Percentiles rank a stretch among this genome's conserved stretches.
These are phyloP conservation scores for Microtus pennsylvanicus DNA, from an alignment of 2,113 vertebrate species.

Conservation along the genomic window DNA sequence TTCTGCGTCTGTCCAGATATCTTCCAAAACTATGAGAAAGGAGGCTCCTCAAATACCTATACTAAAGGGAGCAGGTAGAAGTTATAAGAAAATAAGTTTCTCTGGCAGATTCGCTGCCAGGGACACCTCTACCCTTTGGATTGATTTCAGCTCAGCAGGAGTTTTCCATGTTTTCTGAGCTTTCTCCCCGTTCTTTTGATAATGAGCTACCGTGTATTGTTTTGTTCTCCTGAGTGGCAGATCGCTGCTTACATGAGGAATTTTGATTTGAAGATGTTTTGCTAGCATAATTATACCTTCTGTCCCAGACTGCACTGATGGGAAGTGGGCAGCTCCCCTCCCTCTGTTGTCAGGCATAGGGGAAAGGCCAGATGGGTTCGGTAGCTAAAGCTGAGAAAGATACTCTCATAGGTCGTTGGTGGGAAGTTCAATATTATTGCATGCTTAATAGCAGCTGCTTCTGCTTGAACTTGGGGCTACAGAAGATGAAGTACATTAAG, in stretches of 20 bases:
- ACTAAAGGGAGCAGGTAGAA: conserved; percentile 11
- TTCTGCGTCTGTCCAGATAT: not conserved
- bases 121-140: conserved; percentile 41
- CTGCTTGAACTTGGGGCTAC: conserved; percentile 85
- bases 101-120: conserved; percentile 14
- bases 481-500: conserved; percentile 85
- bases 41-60: not conserved
- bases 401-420: conserved; percentile 78
- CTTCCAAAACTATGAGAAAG: conserved; percentile 12
- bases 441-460: conserved; percentile 83
- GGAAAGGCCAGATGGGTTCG: conserved; percentile 80
- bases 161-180: conserved; percentile 61
- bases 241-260: conserved; percentile 55
- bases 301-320: conserved; percentile 70
- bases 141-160: conserved; percentile 61
- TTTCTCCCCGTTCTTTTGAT: conserved; percentile 61
- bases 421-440: conserved; percentile 82
- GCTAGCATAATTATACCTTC: conserved; percentile 81
- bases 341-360: conserved; percentile 73
- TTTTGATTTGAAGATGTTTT: conserved; percentile 82
- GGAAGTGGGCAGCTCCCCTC: conserved; percentile 80
- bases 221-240: conserved; percentile 67
- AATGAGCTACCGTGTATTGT: conserved; percentile 65
- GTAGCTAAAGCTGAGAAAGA: conserved; percentile 77
- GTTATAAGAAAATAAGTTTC: conserved; percentile 29